Base-by-base conservation (phyloP, 2,888 invertebrate species). In the Romanomermis culicivorax region DNA sequence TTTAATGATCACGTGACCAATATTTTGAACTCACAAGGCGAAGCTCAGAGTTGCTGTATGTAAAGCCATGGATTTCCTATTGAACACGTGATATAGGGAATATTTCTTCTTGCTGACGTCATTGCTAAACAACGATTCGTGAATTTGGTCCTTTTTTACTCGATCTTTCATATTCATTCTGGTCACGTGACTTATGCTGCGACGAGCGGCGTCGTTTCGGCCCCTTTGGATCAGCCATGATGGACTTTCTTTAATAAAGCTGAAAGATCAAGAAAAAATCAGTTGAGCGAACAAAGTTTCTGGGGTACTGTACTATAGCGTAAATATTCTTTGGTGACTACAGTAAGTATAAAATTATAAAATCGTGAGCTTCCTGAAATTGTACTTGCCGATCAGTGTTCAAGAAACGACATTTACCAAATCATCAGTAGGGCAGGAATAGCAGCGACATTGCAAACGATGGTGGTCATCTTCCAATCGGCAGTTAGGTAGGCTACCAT, bases 161-260 rank as follows among this genome's bases (percentile, higher is more conserved):
- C 17, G 36, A 36, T 36, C 17, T 36, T 36, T 36, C 11, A 17
- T 17, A 27, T 49, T 49, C 27, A 25, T 17, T 27, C 23, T 49
- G 4, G 29, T 29, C 11, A 49, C 29, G 26, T 27, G 26, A 25
- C 7, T 20, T 11, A 49, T 7, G 29, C 26, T 29, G 3, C 26
- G 26, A 27, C 11, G 4, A 27, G 50, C 50, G 27, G 50, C 25
- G 4, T 49, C 29, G 29, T 49, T 27, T 27, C 27, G 25, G 26
- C 50, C 50, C 20, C 27, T 27, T 29, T 49, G 50, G 3, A 49
- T 27, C 29, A 49, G 50, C 50, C 50, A 49, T 27, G 27, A 14
- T 7, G 50, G 50, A 27, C 50, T 49, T 29, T 49, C 50, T 25
- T 49, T 29, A 25, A 49, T 25, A 29, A 49, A 49, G 23, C 45